Percentiles rank a stretch among this genome's conserved stretches.
Evolutionary conservation across 2,113 vertebrate genomes (phyloP).

Genomic region (Chitala chitala): DNA sequence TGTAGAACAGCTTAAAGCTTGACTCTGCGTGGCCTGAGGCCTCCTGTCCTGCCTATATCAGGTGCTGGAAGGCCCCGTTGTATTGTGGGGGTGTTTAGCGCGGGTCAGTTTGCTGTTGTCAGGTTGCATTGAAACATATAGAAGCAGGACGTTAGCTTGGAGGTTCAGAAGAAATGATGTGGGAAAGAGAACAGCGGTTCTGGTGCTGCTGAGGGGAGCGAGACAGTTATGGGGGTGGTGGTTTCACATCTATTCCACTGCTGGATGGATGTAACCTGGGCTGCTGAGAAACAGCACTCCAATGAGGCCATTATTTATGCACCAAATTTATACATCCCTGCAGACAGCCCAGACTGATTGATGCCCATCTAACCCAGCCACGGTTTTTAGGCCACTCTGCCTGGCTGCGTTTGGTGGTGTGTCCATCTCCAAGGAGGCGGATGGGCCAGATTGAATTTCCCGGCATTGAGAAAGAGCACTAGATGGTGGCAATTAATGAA

Average conservation of each 20-base stretch:
- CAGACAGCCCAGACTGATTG: conserved; percentile 7
- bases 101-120: not conserved
- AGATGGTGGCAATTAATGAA: conserved; percentile 13
- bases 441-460: not conserved
- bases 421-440: not conserved
- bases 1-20: not conserved
- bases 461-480: not conserved
- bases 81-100: not conserved
- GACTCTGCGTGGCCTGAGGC: too few relatives aligned
- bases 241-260: too few relatives aligned
- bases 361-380: conserved; percentile 19
- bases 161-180: not conserved
- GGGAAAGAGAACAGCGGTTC: not conserved
- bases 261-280: not conserved
- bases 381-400: not conserved
- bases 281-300: conserved; percentile 8
- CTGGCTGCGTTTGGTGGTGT: not conserved
- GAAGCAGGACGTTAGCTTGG: not conserved
- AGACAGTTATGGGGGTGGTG: too few relatives aligned
- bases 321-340: not conserved
- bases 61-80: too few relatives aligned
- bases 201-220: not conserved
- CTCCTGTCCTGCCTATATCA: too few relatives aligned
- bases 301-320: conserved; percentile 9
- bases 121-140: not conserved